Percentiles rank a stretch among this genome's conserved stretches.
Conservation (phyloP, 2,797 vertebrate genomes). For the Sebastes diploproa region DNA sequence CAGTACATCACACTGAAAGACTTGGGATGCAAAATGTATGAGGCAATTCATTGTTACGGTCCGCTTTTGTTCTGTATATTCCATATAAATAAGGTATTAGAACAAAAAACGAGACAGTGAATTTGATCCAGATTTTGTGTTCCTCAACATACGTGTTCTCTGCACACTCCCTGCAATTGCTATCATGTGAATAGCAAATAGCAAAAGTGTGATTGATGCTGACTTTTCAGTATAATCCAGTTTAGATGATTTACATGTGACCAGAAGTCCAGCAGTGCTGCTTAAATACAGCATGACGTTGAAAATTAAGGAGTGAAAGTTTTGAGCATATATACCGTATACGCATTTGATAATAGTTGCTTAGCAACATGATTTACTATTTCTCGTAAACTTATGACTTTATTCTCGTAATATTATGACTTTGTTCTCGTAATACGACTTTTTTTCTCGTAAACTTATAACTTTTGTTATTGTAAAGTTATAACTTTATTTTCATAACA, state of each 20-base stretch:
- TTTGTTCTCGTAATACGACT: no score
- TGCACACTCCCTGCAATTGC: neutral
- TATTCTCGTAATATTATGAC: no score
- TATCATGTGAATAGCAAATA: conserved; percentile 21
- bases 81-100: neutral
- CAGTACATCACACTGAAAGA: neutral
- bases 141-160: neutral
- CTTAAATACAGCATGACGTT: neutral
- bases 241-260: conserved; percentile 44
- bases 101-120: neutral
- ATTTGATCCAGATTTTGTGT: neutral
- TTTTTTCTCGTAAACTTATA: no score
- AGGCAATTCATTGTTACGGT: neutral
- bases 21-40: neutral
- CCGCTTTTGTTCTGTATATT: neutral
- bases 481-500: no score
- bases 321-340: neutral
- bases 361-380: neutral
- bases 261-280: neutral
- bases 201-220: neutral
- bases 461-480: no score
- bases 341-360: neutral
- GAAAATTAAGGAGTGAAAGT: neutral
- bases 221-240: conserved; percentile 5
- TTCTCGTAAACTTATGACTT: no score